These are phyloP conservation scores for Metalampra italica DNA, from an alignment of 2,888 invertebrate genomes.

Conservation along the genomic window DNA sequence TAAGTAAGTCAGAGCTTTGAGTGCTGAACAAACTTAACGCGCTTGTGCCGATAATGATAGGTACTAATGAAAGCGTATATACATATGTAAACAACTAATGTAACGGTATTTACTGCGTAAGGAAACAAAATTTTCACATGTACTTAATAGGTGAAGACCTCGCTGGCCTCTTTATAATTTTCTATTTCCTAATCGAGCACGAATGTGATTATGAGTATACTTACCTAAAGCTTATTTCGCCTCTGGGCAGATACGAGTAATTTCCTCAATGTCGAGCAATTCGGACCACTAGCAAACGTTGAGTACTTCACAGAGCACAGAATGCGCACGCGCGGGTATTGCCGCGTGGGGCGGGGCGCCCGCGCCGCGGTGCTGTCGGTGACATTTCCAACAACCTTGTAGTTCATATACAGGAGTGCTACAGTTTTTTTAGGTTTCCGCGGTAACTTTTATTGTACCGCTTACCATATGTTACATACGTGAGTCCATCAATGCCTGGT, in stretches of 20 bases:
- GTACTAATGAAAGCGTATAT: slow-evolving; percentile 35
- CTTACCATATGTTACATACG: too few species aligned
- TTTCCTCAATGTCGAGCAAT: too few species aligned
- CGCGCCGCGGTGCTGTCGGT: too few species aligned
- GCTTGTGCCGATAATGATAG: slow-evolving; percentile 35
- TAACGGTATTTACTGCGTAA: slow-evolving; percentile 42
- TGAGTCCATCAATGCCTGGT: too few species aligned
- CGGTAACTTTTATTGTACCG: too few species aligned
- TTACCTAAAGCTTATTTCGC: background rate
- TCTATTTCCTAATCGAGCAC: background rate
- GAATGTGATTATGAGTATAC: background rate
- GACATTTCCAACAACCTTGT: too few species aligned
- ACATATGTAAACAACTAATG: slow-evolving; percentile 37
- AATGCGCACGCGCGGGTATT: too few species aligned
- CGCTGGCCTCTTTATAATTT: background rate
- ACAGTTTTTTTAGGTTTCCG: too few species aligned
- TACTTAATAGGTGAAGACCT: slow-evolving; percentile 26
- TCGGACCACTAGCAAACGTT: too few species aligned
- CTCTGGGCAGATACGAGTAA: background rate
- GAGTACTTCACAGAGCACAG: too few species aligned
- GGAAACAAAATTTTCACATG: slow-evolving; percentile 46
- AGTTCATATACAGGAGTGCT: too few species aligned
- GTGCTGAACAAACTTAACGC: slow-evolving; percentile 22
- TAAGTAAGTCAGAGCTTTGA: slow-evolving; percentile 15
- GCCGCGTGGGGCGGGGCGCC: too few species aligned